Evolutionary conservation across 2,113 vertebrate genomes (phyloP).

Genomic region (Pipra filicauda): DNA sequence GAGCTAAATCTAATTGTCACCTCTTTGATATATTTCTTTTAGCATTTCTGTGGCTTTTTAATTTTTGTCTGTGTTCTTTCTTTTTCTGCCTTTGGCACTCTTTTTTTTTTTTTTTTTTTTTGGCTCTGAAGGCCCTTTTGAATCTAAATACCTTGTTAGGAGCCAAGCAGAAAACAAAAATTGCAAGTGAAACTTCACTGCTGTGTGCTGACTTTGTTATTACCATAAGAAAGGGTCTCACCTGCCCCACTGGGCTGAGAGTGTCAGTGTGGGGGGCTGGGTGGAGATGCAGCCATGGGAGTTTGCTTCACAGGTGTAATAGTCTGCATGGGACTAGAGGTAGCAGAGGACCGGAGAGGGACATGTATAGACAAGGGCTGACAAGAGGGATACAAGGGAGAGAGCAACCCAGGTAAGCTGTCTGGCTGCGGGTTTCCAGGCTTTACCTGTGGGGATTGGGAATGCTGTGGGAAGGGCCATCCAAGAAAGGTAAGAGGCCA

Average conservation of each 20-base stretch:
- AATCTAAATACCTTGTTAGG: neutral
- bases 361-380: neutral
- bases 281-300: neutral
- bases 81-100: neutral
- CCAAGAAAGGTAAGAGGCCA: neutral
- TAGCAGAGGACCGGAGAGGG: rapidly evolving
- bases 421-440: neutral
- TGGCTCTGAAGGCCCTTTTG: neutral
- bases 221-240: neutral
- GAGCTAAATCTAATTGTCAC: constrained; percentile 64
- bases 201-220: neutral
- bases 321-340: neutral
- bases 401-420: neutral
- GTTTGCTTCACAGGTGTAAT: neutral
- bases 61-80: constrained; percentile 19
- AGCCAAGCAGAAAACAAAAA: neutral
- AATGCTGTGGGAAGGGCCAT: neutral
- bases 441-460: neutral
- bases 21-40: constrained; percentile 42
- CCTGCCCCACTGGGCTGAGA: neutral
- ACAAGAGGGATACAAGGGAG: neutral
- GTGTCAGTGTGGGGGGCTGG: neutral
- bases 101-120: neutral
- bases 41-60: constrained; percentile 44
- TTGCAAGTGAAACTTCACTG: neutral